Evolutionary conservation across 2,113 vertebrate species (phyloP).

Genomic region (Boleophthalmus pectinirostris): DNA sequence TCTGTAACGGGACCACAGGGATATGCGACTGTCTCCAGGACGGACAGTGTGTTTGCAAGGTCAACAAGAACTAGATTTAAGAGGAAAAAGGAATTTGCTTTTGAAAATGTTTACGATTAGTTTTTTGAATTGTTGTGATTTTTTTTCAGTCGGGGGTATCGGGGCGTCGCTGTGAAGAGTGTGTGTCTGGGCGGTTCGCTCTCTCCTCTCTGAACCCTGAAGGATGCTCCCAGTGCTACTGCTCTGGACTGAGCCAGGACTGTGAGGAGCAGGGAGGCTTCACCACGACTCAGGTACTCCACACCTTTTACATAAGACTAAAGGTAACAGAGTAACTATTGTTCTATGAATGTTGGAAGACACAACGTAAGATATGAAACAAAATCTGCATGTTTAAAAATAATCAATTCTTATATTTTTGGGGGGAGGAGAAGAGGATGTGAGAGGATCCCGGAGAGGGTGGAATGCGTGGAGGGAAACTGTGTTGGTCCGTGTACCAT

Average conservation of each 20-base stretch:
- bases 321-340: too few species aligned
- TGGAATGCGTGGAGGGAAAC: too few species aligned
- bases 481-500: too few species aligned
- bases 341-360: not conserved
- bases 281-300: conserved; percentile 74
- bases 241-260: conserved; percentile 81
- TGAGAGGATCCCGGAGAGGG: too few species aligned
- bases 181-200: conserved; percentile 82
- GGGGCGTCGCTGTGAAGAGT: conserved; percentile 85
- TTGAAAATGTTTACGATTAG: not conserved
- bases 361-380: too few species aligned
- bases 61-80: conserved; percentile 44
- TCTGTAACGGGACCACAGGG: conserved; percentile 74
- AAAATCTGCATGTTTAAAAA: too few species aligned
- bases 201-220: conserved; percentile 67
- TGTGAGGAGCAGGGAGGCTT: conserved; percentile 85
- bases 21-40: conserved; percentile 82
- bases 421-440: too few species aligned
- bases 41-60: conserved; percentile 90
- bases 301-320: not conserved
- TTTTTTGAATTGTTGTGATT: not conserved
- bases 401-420: too few species aligned
- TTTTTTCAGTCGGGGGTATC: conserved; percentile 82
- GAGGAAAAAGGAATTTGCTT: not conserved
- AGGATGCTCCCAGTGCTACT: conserved; percentile 90